Evolutionary conservation across 2,888 invertebrate genomes (phyloP), one percentile per base, ranked within the genome.

Genomic region (Agrilus mali): DNA sequence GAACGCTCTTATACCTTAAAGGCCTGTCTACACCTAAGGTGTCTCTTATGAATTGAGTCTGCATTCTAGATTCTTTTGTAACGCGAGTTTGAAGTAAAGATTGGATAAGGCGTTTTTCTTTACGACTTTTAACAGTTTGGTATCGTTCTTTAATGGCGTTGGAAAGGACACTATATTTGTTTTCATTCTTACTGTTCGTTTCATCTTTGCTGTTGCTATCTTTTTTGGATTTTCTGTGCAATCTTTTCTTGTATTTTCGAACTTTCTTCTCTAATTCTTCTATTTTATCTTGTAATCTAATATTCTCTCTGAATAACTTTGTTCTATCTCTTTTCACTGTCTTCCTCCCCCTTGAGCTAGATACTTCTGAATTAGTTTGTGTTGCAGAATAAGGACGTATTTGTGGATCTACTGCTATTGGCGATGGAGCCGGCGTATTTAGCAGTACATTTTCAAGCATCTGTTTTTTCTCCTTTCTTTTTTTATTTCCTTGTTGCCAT

Each of bases 401-500:
- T 35, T 33, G 40, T 40, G 40, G 40, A 33, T 33, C 13, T 40
- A 7, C n/a, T 40, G 40, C 4, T 40, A 40, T 32, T 33, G 40
- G 38, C n/a, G n/a, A n/a, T n/a, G n/a, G n/a, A n/a, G n/a, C n/a
- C n/a, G n/a, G n/a, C 35, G 47, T 41, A 38, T 41, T 43, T 22
- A 47, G 45, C 13, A 47, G 41, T 44, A 45, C 40, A 8, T 46
- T 15, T 50, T 44, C 42, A 48, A 48, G 44, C 44, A 46, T 48
- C 35, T 40, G 33, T 20, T 47, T 47, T 35, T 42, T 47, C 32
- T 45, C 41, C 37, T 33, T 42, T 48, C 44, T 47, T 47, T 49
- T 47, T 43, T 50, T 48, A 48, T 50, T 50, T 45, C 17, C 38
- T 44, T 44, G n/a, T 38, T 49, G 46, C 52, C 47, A 53, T 49